Percentiles rank a stretch among this genome's conserved stretches.
phyloP scores from a whole-genome alignment of 2,888 invertebrate genomes.

The Parapristionchus giblindavisi region DNA sequence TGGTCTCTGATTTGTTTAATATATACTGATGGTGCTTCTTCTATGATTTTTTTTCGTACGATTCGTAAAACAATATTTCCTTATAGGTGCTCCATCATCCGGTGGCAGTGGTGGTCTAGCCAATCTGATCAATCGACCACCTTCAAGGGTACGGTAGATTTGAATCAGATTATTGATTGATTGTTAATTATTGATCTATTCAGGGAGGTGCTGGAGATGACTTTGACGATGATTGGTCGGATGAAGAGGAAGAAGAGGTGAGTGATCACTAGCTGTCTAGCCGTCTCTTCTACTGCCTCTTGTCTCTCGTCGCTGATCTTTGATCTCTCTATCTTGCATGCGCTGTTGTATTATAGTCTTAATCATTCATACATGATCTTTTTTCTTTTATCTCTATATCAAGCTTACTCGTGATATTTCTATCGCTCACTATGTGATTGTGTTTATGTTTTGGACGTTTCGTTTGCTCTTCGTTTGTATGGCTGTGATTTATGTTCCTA shows the following conservation, averaged over 20 bases:
- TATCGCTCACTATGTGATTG: background rate
- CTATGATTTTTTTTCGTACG: too few relatives aligned
- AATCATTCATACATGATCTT: background rate
- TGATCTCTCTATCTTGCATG: background rate
- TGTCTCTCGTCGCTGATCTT: background rate
- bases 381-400: background rate
- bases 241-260: constrained; percentile 65
- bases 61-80: too few relatives aligned
- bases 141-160: constrained; percentile 19
- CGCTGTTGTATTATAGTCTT: background rate
- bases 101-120: constrained; percentile 11
- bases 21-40: too few relatives aligned
- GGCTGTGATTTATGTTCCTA: too few relatives aligned
- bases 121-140: constrained; percentile 35
- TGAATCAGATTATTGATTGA: too few relatives aligned
- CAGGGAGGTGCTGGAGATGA: constrained; percentile 52
- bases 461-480: too few relatives aligned
- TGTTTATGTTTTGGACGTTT: too few relatives aligned
- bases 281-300: background rate
- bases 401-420: background rate
- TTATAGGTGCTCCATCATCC: background rate
- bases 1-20: too few relatives aligned
- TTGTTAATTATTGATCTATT: too few relatives aligned
- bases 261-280: too few relatives aligned
- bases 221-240: constrained; percentile 69